Evolutionary conservation across 2,888 invertebrate species (phyloP), one percentile per base, ranked within the genome.

Genomic region (Spodoptera littoralis): DNA sequence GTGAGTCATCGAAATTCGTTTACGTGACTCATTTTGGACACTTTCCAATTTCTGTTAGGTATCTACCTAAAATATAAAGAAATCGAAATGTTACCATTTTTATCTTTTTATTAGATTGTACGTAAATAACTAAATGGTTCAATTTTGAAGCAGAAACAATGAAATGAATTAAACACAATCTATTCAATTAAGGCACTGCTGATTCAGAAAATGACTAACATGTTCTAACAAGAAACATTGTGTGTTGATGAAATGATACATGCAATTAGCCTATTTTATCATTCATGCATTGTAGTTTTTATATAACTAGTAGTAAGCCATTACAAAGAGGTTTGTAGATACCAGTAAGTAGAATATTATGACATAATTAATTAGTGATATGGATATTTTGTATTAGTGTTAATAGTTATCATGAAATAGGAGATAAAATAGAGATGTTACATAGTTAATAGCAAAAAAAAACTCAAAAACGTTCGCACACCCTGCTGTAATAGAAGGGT

Each of bases 201-300:
- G 65, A 70, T 46, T 75, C 56, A 72, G 50, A 65, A 64, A 75
- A 70, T 70, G 65, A 72, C 71, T 72, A 70, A 71, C 54, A 55
- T 59, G 27, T 12, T 45, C 27, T 64, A 74, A 70, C 65, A 57
- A 64, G 70, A 65, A 70, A 53, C 27, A 27, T 56, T 60, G 70
- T 48, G 42, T 36, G 56, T 65, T 57, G 44, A 64, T 58, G 46
- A 56, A 60, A 58, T 70, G 52, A 70, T 53, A 65, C 72, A 72
- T 72, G 72, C 72, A 65, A 72, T 65, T 71, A 70, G 49, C 46
- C 61, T 73, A 61, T 67, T 68, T 73, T 50, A 47, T 61, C 44
- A 44, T 42, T 59, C 70, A 70, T 70, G 69, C 69, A 70, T 55
- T 55, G 27, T 27, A 13, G 54, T 60, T 60, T 67, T 54, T 55